Evolutionary conservation across 1,140 invertebrate genomes (phyloP), one percentile per base, ranked within the genome.

Genomic region (Camponotus floridanus): DNA sequence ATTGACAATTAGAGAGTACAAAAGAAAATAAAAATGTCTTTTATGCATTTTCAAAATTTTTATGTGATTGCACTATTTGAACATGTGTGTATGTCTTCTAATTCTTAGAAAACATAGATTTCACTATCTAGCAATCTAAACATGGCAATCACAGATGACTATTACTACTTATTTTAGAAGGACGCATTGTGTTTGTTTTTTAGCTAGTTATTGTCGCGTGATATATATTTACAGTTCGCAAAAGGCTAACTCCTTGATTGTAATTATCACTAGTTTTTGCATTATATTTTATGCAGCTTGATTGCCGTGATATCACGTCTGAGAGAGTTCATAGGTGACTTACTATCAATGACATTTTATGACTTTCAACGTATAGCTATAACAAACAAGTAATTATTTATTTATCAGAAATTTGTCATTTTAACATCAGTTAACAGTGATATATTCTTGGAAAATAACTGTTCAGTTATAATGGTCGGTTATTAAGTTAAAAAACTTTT

Each of bases 241-340:
- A 85, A 33, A 78, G 26, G 21, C 39, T 51, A 26, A 21, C 59
- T 70, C 85, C 84, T 74, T 90, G 86, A 91, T 89, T 89, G 64
- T 91, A 87, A 91, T 92, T 92, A 86, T 76, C 73, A 81, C 73
- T 68, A 15, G 59, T 51, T 5, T 51, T 51, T 51, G 15, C 48
- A 18, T 51, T 5, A 3, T 51, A 51, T 4, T 51, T 51, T 51
- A 51, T 8, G 5, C 3, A 51, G 15, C 15, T 5, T 51, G 4
- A 48, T 85, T 79, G 48, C 62, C 61, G 26, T 6, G 36, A 55
- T 65, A 81, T 76, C 74, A 45, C 59, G 15, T n/a, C 36, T 15
- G 55, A 0, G 5, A 45, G 11, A 78, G 39, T 59, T 79, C 45
- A 61, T 51, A 18, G 70, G 39, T 88, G 76, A 81, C 76, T 88